A percentile compares a stretch with the other conserved stretches of the same genome.
phyloP scores from a whole-genome alignment of 2,888 invertebrate genomes.

The Sturmia bella region DNA sequence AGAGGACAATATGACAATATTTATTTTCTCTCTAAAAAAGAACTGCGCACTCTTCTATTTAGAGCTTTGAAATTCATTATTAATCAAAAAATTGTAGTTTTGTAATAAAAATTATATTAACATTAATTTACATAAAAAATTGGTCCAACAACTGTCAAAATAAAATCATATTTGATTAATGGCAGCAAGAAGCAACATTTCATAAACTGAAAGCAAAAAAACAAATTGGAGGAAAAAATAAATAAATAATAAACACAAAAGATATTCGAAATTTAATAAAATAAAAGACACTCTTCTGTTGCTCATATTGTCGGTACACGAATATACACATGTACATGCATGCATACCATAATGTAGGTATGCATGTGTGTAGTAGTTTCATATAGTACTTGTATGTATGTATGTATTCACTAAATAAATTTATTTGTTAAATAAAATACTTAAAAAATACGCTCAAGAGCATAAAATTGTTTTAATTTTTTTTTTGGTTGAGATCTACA shows the following conservation, averaged over 20 bases:
- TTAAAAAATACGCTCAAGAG: conserved; percentile 28
- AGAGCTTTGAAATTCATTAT: too few relatives aligned
- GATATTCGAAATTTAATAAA: not conserved
- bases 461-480: not conserved
- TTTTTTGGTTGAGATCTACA: conserved; percentile 9
- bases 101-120: too few relatives aligned
- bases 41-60: too few relatives aligned
- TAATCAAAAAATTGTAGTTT: too few relatives aligned
- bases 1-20: too few relatives aligned
- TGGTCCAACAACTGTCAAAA: conserved; percentile 39
- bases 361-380: too few relatives aligned
- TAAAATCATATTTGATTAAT: conserved; percentile 36
- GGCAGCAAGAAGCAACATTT: conserved; percentile 16
- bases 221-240: not conserved
- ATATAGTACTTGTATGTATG: conserved; percentile 5
- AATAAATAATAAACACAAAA: not conserved
- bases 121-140: not conserved
- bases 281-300: not conserved
- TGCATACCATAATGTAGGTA: too few relatives aligned
- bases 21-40: too few relatives aligned
- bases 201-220: conserved; percentile 1
- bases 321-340: not conserved
- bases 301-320: not conserved
- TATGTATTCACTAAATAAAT: not conserved
- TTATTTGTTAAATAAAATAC: not conserved